Percentiles rank a stretch among this genome's conserved stretches.
Conservation (phyloP, 2,888 invertebrate species). For the Rhabditoides inermis region DNA sequence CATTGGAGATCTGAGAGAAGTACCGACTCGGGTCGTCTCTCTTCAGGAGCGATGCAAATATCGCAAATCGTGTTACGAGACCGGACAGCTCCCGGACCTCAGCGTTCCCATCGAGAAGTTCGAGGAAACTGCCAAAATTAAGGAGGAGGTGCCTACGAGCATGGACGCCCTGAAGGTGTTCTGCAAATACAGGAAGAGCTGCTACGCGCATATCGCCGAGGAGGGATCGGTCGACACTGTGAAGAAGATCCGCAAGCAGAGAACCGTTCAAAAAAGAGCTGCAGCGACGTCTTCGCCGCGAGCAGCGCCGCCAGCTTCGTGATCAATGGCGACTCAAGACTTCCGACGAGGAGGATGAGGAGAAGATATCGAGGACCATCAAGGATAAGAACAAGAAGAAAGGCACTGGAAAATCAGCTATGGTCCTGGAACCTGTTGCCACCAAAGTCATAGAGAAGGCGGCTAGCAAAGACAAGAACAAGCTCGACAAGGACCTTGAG, state of each 20-base stretch:
- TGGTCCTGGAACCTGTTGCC: no score
- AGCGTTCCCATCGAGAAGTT: constrained; percentile 9
- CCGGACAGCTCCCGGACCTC: constrained; percentile 34
- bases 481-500: background rate
- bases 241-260: constrained; percentile 21
- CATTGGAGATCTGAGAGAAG: no score
- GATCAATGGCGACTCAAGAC: no score
- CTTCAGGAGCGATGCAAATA: constrained; percentile 43
- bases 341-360: no score
- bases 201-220: constrained; percentile 31
- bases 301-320: no score
- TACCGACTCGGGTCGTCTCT: no score
- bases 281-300: no score
- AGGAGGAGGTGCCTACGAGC: constrained; percentile 18
- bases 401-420: no score
- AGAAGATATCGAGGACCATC: no score
- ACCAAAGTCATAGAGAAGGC: constrained; percentile 20
- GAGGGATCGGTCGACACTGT: constrained; percentile 20
- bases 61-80: constrained; percentile 41
- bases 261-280: no score
- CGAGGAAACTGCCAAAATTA: constrained; percentile 13
- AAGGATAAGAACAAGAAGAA: no score
- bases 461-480: background rate
- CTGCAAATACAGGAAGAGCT: constrained; percentile 38
- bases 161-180: constrained; percentile 24